phyloP scores from a whole-genome alignment of 2,797 vertebrate genomes.

The Dromococcyx pavoninus region DNA sequence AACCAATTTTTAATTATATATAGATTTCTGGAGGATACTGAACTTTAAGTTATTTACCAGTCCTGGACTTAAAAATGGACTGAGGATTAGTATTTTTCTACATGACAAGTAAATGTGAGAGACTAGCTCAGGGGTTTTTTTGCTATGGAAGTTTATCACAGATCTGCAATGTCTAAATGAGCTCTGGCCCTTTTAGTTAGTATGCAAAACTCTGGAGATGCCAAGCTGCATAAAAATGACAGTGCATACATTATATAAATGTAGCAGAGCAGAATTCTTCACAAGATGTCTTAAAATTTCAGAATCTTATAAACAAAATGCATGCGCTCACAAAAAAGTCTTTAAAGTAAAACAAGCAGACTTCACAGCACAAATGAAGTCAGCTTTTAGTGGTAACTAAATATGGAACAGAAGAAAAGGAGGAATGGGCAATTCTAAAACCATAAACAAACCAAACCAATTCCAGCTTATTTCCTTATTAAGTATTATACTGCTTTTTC shows the following conservation, averaged over 20 bases:
- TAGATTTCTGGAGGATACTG: background rate
- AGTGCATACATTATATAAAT: background rate
- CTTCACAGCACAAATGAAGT: background rate
- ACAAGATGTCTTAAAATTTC: background rate
- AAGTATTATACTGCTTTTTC: background rate
- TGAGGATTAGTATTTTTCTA: background rate
- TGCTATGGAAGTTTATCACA: background rate
- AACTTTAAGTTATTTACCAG: background rate
- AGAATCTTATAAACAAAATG: background rate
- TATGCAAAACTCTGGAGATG: background rate
- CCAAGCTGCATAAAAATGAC: background rate
- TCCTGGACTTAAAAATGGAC: background rate
- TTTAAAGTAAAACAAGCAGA: background rate
- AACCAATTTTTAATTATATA: background rate
- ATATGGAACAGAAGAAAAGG: background rate
- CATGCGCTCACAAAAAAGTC: background rate
- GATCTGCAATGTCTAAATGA: background rate
- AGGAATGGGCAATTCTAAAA: background rate
- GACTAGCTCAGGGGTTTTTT: background rate
- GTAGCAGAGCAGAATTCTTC: background rate
- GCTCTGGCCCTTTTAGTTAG: background rate
- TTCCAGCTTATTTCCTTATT: too few relatives aligned
- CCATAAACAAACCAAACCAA: background rate
- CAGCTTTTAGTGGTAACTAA: background rate
- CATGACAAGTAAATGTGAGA: background rate